These are phyloP conservation scores for Platypus cylindrus DNA, from an alignment of 2,888 invertebrate species.

Conservation along the genomic window DNA sequence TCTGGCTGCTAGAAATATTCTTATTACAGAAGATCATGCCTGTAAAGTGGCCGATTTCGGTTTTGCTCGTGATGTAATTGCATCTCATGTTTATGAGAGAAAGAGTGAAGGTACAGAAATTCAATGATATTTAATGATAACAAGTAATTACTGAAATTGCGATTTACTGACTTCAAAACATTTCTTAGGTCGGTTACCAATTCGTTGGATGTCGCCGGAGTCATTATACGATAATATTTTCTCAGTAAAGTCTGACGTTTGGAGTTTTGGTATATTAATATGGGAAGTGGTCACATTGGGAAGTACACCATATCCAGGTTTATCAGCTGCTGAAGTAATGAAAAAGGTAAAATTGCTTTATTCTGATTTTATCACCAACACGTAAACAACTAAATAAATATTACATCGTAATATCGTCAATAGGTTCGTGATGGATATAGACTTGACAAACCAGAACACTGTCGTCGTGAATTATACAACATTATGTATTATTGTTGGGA, in stretches of 20 bases:
- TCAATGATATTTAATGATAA: too few relatives aligned
- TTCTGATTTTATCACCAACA: background rate
- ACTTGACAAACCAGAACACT: slow-evolving; percentile 86
- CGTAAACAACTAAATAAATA: background rate
- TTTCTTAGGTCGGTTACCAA: slow-evolving; percentile 14
- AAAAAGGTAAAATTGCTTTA: slow-evolving; percentile 69
- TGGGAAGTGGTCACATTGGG: slow-evolving; percentile 96
- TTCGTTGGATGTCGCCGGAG: slow-evolving; percentile 87
- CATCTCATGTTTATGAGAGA: slow-evolving; percentile 77
- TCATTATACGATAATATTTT: slow-evolving; percentile 89
- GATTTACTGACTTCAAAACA: too few relatives aligned
- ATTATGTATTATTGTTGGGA: slow-evolving; percentile 97
- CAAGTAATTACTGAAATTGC: slow-evolving; percentile 17
- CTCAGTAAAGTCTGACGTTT: slow-evolving; percentile 87
- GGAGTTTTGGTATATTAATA: slow-evolving; percentile 89
- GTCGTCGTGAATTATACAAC: slow-evolving; percentile 81
- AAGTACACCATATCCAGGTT: slow-evolving; percentile 88
- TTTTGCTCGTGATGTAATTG: slow-evolving; percentile 78
- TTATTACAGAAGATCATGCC: slow-evolving; percentile 74
- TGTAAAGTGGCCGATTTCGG: slow-evolving; percentile 93
- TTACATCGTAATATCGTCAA: slow-evolving; percentile 15
- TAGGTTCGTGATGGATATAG: slow-evolving; percentile 80
- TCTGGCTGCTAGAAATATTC: slow-evolving; percentile 76
- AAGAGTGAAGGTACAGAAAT: slow-evolving; percentile 63
- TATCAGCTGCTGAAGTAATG: slow-evolving; percentile 86